Evolutionary conservation across 2,113 vertebrate genomes (phyloP), one percentile per base, ranked within the genome.

Genomic region (Thymallus thymallus): DNA sequence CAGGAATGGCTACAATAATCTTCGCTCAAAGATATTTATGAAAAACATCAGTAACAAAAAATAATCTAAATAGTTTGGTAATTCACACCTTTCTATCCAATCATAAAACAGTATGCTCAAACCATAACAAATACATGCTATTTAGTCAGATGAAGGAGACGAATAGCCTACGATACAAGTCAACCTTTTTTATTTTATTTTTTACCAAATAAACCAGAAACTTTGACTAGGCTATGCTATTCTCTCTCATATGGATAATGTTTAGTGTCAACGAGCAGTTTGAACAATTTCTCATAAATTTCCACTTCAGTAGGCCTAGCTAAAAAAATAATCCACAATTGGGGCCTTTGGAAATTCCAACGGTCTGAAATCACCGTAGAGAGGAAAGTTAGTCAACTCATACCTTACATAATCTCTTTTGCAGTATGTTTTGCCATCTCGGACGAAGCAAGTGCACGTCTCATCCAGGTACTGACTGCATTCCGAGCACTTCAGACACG

Each of bases 361-460:
- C 69, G 61, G 69, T 73, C 62, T 73, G 72, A 55, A 70, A 69
- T 78, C 61, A 69, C 67, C 66, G 67, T 12, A 16, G 23, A 24
- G n/a, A 56, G 51, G 72, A 81, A 78, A 74, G 68, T 70, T 29
- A 51, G n/a, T 48, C 18, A 74, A 65, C 66, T 81, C 84, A 92
- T 93, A 98, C 97, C 96, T 95, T 90, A 94, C 93, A 76, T 99
- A 99, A 90, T 99, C 98, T 87, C 97, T 91, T 89, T 98, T 98
- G 93, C 98, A 99, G 87, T 98, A 99, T 72, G 96, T 96, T 87
- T 98, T 99, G 83, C 97, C 98, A 83, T 99, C 96, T 13, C 97
- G 91, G 85, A 99, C 95, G 87, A 98, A 99, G 87, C 97, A 99
- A 74, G 98, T 99, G 94, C 98, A 97, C 60, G 93, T 97, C 93